Conservation (phyloP, 2,113 vertebrate species). For the Sylvietta virens region DNA sequence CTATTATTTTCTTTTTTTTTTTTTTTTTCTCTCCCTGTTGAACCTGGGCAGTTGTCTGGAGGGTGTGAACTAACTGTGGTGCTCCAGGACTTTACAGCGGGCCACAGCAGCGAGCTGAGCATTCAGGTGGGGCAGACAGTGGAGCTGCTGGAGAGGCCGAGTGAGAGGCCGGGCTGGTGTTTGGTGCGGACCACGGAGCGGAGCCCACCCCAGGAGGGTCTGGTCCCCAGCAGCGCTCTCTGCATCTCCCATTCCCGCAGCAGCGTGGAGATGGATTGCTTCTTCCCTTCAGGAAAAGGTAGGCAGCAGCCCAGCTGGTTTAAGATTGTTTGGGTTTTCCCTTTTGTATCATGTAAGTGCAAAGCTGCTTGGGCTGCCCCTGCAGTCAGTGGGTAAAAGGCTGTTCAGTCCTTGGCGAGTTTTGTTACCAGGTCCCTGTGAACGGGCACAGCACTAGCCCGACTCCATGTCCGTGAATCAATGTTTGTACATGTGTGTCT, state of each 20-base stretch:
- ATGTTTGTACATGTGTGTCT: neutral
- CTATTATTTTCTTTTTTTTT: neutral
- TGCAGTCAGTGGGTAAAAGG: neutral
- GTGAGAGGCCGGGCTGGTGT: conserved; percentile 92
- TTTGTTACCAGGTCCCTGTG: conserved; percentile 36
- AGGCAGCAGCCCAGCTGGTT: conserved; percentile 7
- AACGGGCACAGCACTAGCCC: neutral
- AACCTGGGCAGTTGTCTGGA: conserved; percentile 84
- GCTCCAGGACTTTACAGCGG: conserved; percentile 90
- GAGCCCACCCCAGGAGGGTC: conserved; percentile 88
- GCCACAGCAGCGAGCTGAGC: conserved; percentile 87
- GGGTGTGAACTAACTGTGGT: conserved; percentile 95
- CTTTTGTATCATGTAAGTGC: conserved; percentile 48
- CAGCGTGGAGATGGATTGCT: conserved; percentile 98
- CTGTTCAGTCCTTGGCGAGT: neutral
- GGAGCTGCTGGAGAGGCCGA: conserved; percentile 91
- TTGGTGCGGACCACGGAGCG: conserved; percentile 90
- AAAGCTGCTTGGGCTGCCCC: conserved; percentile 25
- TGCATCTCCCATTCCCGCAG: conserved; percentile 95
- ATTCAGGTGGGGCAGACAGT: conserved; percentile 94
- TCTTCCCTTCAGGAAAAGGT: conserved; percentile 96
- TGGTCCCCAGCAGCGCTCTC: conserved; percentile 90
- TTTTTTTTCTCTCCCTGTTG: neutral
- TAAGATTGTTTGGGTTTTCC: neutral
- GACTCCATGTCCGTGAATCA: conserved; percentile 31